These are phyloP conservation scores for Carassius carassius DNA, from an alignment of 2,113 vertebrate species.

Conservation along the genomic window DNA sequence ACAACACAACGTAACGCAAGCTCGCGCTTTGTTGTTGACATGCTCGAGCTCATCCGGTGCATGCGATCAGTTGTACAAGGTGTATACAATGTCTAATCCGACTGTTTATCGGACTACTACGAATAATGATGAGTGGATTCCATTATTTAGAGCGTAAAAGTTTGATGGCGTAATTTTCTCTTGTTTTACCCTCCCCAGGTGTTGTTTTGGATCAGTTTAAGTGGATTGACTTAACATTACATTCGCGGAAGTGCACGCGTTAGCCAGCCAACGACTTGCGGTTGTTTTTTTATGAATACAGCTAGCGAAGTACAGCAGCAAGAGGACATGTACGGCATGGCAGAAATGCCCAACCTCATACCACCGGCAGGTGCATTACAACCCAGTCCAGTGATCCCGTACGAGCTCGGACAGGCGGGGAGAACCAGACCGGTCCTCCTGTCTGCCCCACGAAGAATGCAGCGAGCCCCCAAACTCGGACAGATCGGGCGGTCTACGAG, in stretches of 20 bases:
- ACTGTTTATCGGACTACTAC: neutral
- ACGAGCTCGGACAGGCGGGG: constrained; percentile 63
- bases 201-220: neutral
- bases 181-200: constrained; percentile 14
- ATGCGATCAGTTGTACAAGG: neutral
- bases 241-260: neutral
- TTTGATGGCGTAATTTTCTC: neutral
- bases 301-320: constrained; percentile 58
- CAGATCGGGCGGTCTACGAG: constrained; percentile 78
- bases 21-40: neutral
- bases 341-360: constrained; percentile 76
- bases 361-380: constrained; percentile 66
- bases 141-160: neutral
- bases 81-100: neutral
- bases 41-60: constrained; percentile 9
- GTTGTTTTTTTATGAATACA: constrained; percentile 58
- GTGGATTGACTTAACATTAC: neutral
- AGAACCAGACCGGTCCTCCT: constrained; percentile 53
- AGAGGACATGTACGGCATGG: constrained; percentile 74
- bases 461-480: constrained; percentile 78
- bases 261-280: neutral
- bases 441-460: constrained; percentile 68
- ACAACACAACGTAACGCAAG: neutral
- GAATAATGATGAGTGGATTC: neutral
- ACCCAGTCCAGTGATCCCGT: constrained; percentile 67